Evolutionary conservation across 2,797 vertebrate species (phyloP).

Genomic region (Ciconia nigra): DNA sequence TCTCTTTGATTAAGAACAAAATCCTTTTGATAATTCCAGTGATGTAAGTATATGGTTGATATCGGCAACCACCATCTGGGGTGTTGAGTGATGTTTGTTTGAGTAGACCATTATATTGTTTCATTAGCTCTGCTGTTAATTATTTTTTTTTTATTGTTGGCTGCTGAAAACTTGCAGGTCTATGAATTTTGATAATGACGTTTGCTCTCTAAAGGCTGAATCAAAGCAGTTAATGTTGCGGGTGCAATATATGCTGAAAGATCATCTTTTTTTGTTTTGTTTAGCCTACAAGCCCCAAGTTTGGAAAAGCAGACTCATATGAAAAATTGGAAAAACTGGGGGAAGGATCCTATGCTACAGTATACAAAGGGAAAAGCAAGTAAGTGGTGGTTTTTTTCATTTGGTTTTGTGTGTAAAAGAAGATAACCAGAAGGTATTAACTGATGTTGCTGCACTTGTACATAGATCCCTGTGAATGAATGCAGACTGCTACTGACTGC

Average conservation of each 20-base stretch:
- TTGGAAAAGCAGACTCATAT: slow-evolving; percentile 97
- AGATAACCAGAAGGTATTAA: not conserved
- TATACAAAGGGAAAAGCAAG: slow-evolving; percentile 99
- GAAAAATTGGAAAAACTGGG: slow-evolving; percentile 98
- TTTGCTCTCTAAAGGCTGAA: not conserved
- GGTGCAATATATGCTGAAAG: not conserved
- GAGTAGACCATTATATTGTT: not conserved
- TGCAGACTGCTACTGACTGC: not conserved
- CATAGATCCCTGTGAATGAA: not conserved
- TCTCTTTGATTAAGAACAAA: not conserved
- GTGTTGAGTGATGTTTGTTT: not conserved
- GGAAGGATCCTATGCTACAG: slow-evolving; percentile 96
- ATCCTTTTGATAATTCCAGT: not conserved
- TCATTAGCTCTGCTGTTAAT: not conserved
- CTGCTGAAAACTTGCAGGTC: not conserved
- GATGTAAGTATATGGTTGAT: not conserved
- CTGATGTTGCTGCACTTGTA: not conserved
- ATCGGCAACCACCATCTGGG: not conserved
- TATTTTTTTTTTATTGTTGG: not conserved
- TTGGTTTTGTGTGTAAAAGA: not conserved
- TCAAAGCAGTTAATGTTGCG: not conserved
- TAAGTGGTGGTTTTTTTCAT: slow-evolving; percentile 69
- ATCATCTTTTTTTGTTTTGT: not conserved
- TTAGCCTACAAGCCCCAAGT: slow-evolving; percentile 96
- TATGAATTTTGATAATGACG: not conserved